A percentile compares a stretch with the other conserved stretches of the same genome.
phyloP scores from a whole-genome alignment of 2,888 invertebrate species.

The Mesochorus sp. region DNA sequence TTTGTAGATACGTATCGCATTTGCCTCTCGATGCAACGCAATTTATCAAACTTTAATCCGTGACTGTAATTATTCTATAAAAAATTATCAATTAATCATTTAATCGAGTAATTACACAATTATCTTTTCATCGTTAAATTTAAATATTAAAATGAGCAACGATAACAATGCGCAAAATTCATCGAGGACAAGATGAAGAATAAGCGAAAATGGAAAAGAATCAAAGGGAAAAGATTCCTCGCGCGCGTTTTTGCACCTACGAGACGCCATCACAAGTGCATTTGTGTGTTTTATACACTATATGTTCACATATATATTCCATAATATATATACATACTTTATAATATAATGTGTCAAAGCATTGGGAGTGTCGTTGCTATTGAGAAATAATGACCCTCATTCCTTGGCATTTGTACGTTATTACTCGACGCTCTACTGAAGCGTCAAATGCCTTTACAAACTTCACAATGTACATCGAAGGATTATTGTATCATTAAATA shows the following conservation, averaged over 20 bases:
- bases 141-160: slow-evolving; percentile 5
- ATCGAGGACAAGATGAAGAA: slow-evolving; percentile 55
- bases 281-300: slow-evolving; percentile 11
- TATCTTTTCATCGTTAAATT: not conserved
- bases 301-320: slow-evolving; percentile 28
- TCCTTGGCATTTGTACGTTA: slow-evolving; percentile 26
- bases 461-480: slow-evolving; percentile 8
- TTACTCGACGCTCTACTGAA: slow-evolving; percentile 24
- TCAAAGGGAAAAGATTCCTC: slow-evolving; percentile 64
- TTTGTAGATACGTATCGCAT: slow-evolving; percentile 24
- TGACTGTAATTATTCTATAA: no score
- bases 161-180: slow-evolving; percentile 60
- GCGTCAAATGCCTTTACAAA: slow-evolving; percentile 22
- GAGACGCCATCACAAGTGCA: slow-evolving; percentile 49
- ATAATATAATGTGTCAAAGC: not conserved
- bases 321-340: no score
- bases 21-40: no score
- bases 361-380: slow-evolving; percentile 24
- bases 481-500: not conserved
- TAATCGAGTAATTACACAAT: not conserved
- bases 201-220: slow-evolving; percentile 57
- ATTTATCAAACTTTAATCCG: no score
- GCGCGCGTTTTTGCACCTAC: slow-evolving; percentile 64
- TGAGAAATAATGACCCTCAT: slow-evolving; percentile 27
- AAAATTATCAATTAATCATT: no score